These are phyloP conservation scores for Epizoanthus rinbou DNA, from an alignment of 92 coral and sea anemone genomes.

Conservation along the genomic window DNA sequence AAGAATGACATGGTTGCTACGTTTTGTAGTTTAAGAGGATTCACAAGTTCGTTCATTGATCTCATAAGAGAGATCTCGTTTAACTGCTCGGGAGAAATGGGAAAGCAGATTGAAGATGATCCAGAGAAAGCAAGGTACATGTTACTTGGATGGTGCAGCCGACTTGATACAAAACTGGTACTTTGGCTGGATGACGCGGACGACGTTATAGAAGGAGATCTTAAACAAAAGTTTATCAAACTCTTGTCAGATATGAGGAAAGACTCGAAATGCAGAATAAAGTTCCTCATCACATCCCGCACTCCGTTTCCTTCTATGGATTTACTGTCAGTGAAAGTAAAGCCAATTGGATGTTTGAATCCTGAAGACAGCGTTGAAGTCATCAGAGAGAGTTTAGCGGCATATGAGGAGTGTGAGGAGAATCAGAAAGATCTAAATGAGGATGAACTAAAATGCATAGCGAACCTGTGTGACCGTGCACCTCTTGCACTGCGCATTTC, in stretches of 20 bases:
- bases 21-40: not conserved
- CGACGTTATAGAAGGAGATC: slow-evolving; percentile 30
- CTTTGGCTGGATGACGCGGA: slow-evolving; percentile 52
- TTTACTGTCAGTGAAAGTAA: not conserved
- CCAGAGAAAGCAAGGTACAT: slow-evolving; percentile 35
- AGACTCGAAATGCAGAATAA: slow-evolving; percentile 21
- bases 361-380: not conserved
- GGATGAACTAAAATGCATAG: slow-evolving; percentile 4
- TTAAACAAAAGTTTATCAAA: slow-evolving; percentile 2
- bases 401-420: not conserved
- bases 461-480: slow-evolving; percentile 53
- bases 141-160: slow-evolving; percentile 53
- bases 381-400: slow-evolving; percentile 4
- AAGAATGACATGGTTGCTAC: not conserved
- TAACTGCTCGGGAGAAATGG: slow-evolving; percentile 35
- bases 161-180: not conserved
- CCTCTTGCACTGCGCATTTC: slow-evolving; percentile 64
- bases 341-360: not conserved
- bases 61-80: slow-evolving; percentile 7
- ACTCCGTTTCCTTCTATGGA: not conserved
- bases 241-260: slow-evolving; percentile 36
- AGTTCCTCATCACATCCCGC: slow-evolving; percentile 45
- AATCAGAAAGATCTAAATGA: not conserved
- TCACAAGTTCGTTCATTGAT: slow-evolving; percentile 1
- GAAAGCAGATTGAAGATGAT: slow-evolving; percentile 22